Evolutionary conservation across 2,113 vertebrate genomes (phyloP), one percentile per base, ranked within the genome.

Genomic region (Baryphthengus martii): DNA sequence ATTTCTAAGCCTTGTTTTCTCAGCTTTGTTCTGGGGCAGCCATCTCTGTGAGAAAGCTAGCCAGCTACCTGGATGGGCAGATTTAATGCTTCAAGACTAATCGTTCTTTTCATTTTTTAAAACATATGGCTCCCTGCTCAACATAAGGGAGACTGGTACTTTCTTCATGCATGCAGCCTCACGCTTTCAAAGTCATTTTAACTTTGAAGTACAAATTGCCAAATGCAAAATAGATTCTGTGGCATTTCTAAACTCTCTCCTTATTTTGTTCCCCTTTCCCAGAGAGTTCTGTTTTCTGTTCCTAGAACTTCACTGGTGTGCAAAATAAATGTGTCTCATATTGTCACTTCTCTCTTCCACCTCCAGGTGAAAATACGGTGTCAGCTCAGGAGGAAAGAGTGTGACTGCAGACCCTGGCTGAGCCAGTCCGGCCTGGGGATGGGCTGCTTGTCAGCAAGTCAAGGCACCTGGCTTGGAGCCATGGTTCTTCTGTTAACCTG

Each of bases 21-120:
- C 47, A 79, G 85, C 55, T 89, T 91, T 4, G 8, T 78, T 95
- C 55, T 77, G 70, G 77, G 70, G 84, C 61, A 90, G 52, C 25
- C n/a, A 61, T 47, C n/a, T 94, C 94, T 37, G 63, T 49, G 67
- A 75, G 79, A 93, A 92, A 85, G 24, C 31, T 17, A 55, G 49
- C 63, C 72, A 95, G 55, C 50, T 50, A 81, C 24, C 63, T 49
- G 67, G 75, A 62, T 26, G 53, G 83, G 55, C 47, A 37, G 4
- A 93, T 78, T 75, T 76, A 89, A 85, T 84, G 25, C 62, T 91
- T 45, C 35, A 49, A 44, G 49, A 89, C 68, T 86, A 90, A 87
- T 44, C 78, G 47, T 10, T 87, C 59, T 40, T 94, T 88, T 92
- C 66, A 39, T 42, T 70, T 93, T 93, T 90, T 82, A 83, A 95